Conservation (phyloP, 2,888 invertebrate species). For the Abscondita cerata region DNA sequence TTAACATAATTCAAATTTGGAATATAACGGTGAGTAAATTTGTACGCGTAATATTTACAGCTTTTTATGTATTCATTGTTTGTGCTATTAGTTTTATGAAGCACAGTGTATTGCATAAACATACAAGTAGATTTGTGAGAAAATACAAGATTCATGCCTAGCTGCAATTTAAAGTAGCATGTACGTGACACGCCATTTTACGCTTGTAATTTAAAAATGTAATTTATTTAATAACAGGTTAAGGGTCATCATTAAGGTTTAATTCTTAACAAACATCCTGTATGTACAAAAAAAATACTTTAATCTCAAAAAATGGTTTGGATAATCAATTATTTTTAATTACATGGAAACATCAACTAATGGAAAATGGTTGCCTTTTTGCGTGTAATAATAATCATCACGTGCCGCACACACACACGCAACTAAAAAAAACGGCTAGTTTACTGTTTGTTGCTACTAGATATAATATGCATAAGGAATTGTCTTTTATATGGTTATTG, state of each 20-base stretch:
- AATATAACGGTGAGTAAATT: neutral
- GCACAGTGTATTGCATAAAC: conserved; percentile 4
- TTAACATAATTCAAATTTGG: conserved; percentile 9
- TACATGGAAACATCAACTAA: too few species aligned
- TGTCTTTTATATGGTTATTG: too few species aligned
- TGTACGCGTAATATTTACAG: neutral
- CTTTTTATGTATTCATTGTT: conserved; percentile 1
- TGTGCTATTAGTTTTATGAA: neutral
- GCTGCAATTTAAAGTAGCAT: conserved; percentile 2
- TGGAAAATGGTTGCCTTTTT: too few species aligned
- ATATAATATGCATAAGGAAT: too few species aligned
- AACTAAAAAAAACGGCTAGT: too few species aligned
- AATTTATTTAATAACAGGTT: conserved; percentile 4
- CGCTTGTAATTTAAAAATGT: conserved; percentile 7
- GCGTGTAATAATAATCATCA: too few species aligned
- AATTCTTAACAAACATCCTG: conserved; percentile 3
- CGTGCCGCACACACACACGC: too few species aligned
- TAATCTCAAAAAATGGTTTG: too few species aligned
- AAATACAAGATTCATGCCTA: neutral
- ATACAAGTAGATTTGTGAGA: neutral
- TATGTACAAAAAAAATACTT: neutral
- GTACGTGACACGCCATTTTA: conserved; percentile 1
- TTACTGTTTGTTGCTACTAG: too few species aligned
- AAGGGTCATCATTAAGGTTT: neutral
- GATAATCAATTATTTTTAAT: too few species aligned